phyloP scores from a whole-genome alignment of 1,140 invertebrate genomes.

The Drosophila sulfurigaster region DNA sequence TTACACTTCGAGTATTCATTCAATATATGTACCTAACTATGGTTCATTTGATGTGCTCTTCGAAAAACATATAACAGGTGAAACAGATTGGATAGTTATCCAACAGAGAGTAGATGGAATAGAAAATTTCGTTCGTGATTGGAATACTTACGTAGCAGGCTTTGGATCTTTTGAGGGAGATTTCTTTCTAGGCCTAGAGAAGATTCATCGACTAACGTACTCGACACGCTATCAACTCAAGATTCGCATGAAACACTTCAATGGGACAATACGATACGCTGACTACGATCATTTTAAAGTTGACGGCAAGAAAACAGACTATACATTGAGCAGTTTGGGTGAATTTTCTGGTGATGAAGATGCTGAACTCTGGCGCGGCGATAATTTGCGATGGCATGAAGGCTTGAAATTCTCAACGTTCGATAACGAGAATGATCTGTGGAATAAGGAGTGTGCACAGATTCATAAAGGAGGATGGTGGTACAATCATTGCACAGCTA shows the following conservation, averaged over 20 bases:
- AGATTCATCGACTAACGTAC: constrained; percentile 8
- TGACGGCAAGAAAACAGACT: not conserved
- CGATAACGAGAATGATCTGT: no score
- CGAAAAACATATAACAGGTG: not conserved
- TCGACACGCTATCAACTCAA: not conserved
- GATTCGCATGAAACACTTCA: not conserved
- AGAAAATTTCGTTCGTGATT: constrained; percentile 11
- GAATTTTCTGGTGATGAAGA: not conserved
- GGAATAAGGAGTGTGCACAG: no score
- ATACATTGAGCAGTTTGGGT: not conserved
- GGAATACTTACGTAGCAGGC: not conserved
- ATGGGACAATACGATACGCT: not conserved
- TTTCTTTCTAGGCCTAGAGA: constrained; percentile 19
- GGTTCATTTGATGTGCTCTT: constrained; percentile 4
- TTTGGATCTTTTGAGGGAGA: not conserved
- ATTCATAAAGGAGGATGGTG: no score
- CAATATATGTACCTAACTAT: no score
- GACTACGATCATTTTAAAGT: not conserved
- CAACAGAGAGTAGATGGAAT: constrained; percentile 3
- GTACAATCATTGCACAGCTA: no score
- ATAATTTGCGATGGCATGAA: no score
- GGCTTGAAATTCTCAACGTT: no score
- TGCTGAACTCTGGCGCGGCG: no score
- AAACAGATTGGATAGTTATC: constrained; percentile 10
- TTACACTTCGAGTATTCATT: no score